A percentile compares a stretch with the other conserved stretches of the same genome.
These are phyloP conservation scores for Vidua macroura DNA, from an alignment of 2,113 vertebrate genomes.

Conservation along the genomic window DNA sequence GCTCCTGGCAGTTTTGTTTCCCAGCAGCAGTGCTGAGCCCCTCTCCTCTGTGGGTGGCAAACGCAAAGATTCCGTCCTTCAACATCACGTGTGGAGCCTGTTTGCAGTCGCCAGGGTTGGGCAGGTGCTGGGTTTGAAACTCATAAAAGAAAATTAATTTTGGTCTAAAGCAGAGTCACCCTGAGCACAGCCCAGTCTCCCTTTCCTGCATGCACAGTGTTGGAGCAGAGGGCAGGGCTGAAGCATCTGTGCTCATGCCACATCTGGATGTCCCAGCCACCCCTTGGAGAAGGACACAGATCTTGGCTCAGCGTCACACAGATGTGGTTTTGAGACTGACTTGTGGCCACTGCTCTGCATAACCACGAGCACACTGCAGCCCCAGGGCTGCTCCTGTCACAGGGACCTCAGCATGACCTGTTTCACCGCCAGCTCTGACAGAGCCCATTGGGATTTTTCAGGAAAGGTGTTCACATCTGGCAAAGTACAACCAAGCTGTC, in stretches of 20 bases:
- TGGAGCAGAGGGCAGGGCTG: neutral
- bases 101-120: neutral
- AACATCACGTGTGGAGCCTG: rapidly evolving
- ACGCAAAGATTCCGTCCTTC: rapidly evolving
- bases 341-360: neutral
- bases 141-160: neutral
- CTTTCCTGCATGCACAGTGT: neutral
- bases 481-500: neutral
- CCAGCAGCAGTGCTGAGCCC: neutral
- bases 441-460: neutral
- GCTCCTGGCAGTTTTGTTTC: neutral
- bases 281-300: neutral
- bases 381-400: neutral
- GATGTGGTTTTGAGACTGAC: neutral
- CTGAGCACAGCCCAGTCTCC: neutral
- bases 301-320: rapidly evolving
- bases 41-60: neutral
- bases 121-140: neutral
- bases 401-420: neutral
- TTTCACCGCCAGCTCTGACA: neutral
- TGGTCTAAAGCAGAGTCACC: neutral
- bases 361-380: neutral
- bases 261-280: neutral
- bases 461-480: neutral
- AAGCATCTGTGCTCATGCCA: rapidly evolving